Percentiles rank a stretch among this genome's conserved stretches.
Conservation (phyloP, 1,140 invertebrate species). For the Pteromalus puparum region DNA sequence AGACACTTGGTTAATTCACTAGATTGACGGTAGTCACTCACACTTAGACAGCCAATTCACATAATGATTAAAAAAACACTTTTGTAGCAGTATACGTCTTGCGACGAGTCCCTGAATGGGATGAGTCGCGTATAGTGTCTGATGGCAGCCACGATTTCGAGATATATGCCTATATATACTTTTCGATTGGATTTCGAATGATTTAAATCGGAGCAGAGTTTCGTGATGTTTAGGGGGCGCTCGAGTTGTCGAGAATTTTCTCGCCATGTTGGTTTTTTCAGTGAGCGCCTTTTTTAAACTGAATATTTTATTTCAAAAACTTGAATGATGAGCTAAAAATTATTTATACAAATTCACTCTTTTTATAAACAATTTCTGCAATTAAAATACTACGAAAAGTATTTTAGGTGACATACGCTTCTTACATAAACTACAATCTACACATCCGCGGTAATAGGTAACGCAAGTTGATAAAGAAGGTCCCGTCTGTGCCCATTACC, state of each 20-base stretch:
- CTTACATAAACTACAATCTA: too few species aligned
- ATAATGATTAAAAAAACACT: conserved; percentile 38
- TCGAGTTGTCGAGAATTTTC: not conserved
- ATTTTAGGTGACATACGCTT: too few species aligned
- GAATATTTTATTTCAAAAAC: too few species aligned
- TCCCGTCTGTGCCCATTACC: too few species aligned
- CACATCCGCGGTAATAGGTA: too few species aligned
- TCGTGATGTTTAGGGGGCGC: not conserved
- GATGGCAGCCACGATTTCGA: not conserved
- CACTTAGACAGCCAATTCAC: conserved; percentile 40
- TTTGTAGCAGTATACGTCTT: not conserved
- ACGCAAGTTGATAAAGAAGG: too few species aligned
- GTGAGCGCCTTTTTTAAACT: too few species aligned
- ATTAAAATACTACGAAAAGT: too few species aligned
- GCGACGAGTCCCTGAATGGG: conserved; percentile 5
- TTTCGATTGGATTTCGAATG: not conserved
- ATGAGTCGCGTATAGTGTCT: not conserved
- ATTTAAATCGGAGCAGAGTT: not conserved
- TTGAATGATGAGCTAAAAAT: too few species aligned
- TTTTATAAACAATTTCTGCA: too few species aligned
- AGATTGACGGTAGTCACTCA: conserved; percentile 21
- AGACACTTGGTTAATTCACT: not conserved
- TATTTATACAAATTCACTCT: too few species aligned
- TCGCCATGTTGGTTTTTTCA: too few species aligned
- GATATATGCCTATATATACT: not conserved